These are phyloP conservation scores for Puntigrus tetrazona DNA, from an alignment of 2,113 vertebrate species.

Conservation along the genomic window DNA sequence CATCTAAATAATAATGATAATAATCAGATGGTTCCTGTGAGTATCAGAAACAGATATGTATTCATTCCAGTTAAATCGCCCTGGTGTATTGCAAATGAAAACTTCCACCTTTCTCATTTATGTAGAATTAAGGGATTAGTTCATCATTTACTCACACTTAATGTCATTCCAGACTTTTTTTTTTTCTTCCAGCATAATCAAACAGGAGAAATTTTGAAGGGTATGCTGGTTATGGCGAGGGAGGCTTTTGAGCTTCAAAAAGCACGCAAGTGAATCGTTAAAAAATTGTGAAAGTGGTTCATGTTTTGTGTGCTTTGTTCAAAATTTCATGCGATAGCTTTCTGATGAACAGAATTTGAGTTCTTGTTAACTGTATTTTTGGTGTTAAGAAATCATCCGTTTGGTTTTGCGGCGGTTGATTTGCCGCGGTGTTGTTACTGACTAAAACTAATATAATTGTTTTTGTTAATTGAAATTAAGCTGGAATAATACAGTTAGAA, in stretches of 20 bases:
- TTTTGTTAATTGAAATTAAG: no score
- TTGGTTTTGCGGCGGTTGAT: no score
- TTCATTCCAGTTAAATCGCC: constrained; percentile 25
- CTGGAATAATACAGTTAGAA: no score
- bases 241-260: background rate
- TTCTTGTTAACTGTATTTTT: no score
- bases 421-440: no score
- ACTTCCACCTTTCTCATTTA: constrained; percentile 48
- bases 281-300: background rate
- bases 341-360: background rate
- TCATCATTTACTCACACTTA: background rate
- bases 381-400: no score
- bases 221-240: background rate
- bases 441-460: no score
- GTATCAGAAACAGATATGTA: constrained; percentile 52
- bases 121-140: constrained; percentile 27
- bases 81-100: constrained; percentile 52
- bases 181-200: background rate
- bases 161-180: background rate
- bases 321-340: background rate
- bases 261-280: background rate
- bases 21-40: constrained; percentile 61
- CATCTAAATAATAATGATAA: constrained; percentile 55
- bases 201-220: background rate
- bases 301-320: background rate